Base-by-base conservation (phyloP, 2,888 invertebrate genomes). In the Epinotia brunnichana region DNA sequence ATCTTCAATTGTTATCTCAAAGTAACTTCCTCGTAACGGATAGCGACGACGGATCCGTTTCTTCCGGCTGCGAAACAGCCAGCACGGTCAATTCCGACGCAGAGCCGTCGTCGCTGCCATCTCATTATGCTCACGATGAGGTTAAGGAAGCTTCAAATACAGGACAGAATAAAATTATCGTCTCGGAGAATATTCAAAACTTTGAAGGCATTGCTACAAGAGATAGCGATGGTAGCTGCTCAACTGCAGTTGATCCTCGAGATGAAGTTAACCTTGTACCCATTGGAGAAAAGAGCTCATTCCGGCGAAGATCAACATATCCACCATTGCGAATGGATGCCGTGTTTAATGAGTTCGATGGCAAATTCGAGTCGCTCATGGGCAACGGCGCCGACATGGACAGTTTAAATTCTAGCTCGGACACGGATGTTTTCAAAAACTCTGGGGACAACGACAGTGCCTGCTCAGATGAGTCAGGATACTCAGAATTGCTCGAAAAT, bases 391-490 rank as follows among this genome's bases (percentile, higher is more conserved):
- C 87, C 13, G 91, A 92, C 74, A 85, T 81, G 4, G 92, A 92
- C 56, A 90, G 90, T 75, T 78, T 92, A 61, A 87, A 85, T 77
- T 92, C 89, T 2, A 90, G 89, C 77, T 87, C 85, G 19, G 91
- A 93, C 77, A 87, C 91, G 9, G 94, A 94, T 77, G 94, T 91
- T 2, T 93, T 94, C 63, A 91, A 94, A 73, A 89, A 81, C 61
- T 81, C 81, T 0, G 95, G 95, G 66, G 96, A 96, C 81, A 96
- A 94, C 77, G 96, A 96, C 82, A 97, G 97, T 82, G 97, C 96
- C 76, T 96, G 97, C 84, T 97, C 97, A 86, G 98, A 98, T 82
- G 98, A 98, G 87, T 97, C 97, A 71, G 98, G 98, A 3, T 98
- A 97, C 88, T 98, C 97, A 39, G 98, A 98, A 85, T 94, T 94